Conservation (phyloP, 2,113 vertebrate genomes). For the Budorcas taxicolor region DNA sequence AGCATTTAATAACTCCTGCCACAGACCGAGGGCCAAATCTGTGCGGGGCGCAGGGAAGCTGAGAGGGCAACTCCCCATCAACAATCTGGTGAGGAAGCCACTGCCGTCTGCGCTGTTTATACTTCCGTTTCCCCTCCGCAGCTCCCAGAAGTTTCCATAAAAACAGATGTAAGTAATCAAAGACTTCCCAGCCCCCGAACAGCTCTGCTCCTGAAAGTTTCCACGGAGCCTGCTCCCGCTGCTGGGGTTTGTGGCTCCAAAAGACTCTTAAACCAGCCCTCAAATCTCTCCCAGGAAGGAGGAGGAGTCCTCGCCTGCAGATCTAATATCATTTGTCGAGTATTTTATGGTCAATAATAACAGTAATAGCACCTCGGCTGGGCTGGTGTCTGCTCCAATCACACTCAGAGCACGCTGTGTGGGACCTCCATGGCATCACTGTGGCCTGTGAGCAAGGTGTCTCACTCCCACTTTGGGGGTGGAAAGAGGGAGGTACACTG, state of each 20-base stretch:
- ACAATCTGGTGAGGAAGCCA: conserved; percentile 53
- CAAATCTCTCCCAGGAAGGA: conserved; percentile 26
- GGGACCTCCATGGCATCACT: rapidly evolving
- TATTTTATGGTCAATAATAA: conserved; percentile 23
- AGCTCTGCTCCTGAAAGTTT: not conserved
- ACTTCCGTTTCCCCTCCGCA: not conserved
- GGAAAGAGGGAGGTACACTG: not conserved
- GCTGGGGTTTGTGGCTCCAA: not conserved
- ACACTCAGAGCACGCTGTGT: rapidly evolving
- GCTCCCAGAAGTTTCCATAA: conserved; percentile 65
- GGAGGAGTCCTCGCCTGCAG: not conserved
- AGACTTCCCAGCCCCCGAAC: conserved; percentile 41
- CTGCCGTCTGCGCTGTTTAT: conserved; percentile 24
- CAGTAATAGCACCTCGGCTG: not conserved
- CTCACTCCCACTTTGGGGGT: not conserved
- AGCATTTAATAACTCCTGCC: conserved; percentile 23
- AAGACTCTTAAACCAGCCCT: conserved; percentile 26
- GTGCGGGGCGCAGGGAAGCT: not conserved
- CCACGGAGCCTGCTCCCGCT: not conserved
- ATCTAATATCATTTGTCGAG: not conserved
- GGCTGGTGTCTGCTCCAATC: not conserved
- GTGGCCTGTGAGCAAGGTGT: rapidly evolving
- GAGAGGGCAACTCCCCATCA: not conserved
- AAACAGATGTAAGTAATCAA: conserved; percentile 73
- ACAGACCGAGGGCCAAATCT: not conserved